Evolutionary conservation across 2,797 vertebrate species (phyloP).

Genomic region (Simalia tracyae): DNA sequence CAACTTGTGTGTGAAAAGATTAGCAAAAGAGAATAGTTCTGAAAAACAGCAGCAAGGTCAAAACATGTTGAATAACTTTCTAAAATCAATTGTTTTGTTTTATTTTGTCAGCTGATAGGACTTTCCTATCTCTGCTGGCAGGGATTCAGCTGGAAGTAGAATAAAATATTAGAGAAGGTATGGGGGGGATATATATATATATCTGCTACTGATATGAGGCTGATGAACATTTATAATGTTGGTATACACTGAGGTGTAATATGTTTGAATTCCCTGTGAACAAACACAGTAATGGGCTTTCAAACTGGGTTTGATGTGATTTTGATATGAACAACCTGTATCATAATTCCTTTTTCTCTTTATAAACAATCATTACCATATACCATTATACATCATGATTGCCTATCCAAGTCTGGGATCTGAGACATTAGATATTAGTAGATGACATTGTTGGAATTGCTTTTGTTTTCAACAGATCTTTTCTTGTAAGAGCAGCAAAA

Average conservation of each 20-base stretch:
- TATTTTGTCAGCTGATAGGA: neutral
- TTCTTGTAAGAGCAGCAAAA: constrained; percentile 79
- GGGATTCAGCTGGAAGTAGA: neutral
- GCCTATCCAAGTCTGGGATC: neutral
- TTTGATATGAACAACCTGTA: neutral
- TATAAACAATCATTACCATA: neutral
- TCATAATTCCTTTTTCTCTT: neutral
- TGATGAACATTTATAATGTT: neutral
- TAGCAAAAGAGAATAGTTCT: neutral
- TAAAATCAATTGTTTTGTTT: neutral
- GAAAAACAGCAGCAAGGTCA: neutral
- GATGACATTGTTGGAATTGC: neutral
- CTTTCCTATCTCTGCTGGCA: neutral
- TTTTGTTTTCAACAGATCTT: constrained; percentile 68
- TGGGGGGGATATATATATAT: neutral
- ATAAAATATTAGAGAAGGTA: neutral
- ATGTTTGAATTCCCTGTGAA: neutral
- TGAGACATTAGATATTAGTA: neutral
- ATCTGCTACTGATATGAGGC: neutral
- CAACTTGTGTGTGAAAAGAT: neutral
- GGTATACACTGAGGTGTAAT: neutral
- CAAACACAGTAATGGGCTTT: neutral
- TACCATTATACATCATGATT: neutral
- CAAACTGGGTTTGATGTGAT: neutral
- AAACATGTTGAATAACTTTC: neutral